Conservation (phyloP, 2,113 vertebrate species). For the Puntigrus tetrazona region DNA sequence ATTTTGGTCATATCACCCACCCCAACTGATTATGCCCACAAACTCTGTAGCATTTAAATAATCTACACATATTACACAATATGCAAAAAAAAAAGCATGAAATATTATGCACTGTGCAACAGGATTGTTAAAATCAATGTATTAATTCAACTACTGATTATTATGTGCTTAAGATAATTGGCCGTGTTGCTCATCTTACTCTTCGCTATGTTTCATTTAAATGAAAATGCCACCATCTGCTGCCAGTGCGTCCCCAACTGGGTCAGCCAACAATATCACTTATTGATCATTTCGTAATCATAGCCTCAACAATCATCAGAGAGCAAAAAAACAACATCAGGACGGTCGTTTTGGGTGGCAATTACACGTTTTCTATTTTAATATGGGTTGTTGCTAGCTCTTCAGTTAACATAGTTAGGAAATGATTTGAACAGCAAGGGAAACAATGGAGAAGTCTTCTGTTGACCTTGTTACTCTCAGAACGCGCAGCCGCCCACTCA, state of each 20-base stretch:
- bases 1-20: too few species aligned
- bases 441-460: constrained; percentile 42
- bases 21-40: too few species aligned
- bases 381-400: neutral
- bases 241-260: neutral
- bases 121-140: neutral
- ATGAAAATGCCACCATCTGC: neutral
- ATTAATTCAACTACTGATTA: neutral
- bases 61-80: too few species aligned
- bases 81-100: too few species aligned
- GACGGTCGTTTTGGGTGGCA: constrained; percentile 15
- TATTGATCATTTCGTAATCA: neutral
- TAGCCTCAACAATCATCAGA: neutral
- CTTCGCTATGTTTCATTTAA: neutral
- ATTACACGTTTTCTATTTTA: constrained; percentile 35
- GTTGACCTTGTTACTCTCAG: constrained; percentile 37
- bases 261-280: neutral
- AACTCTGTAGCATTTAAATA: too few species aligned
- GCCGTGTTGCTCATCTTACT: too few species aligned
- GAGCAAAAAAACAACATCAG: neutral
- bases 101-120: neutral
- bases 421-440: constrained; percentile 16
- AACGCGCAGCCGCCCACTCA: constrained; percentile 43
- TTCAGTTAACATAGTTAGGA: constrained; percentile 21
- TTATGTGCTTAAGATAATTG: neutral